Evolutionary conservation across 2,888 invertebrate species (phyloP), one percentile per base, ranked within the genome.

Genomic region (Acrobeloides nanus): DNA sequence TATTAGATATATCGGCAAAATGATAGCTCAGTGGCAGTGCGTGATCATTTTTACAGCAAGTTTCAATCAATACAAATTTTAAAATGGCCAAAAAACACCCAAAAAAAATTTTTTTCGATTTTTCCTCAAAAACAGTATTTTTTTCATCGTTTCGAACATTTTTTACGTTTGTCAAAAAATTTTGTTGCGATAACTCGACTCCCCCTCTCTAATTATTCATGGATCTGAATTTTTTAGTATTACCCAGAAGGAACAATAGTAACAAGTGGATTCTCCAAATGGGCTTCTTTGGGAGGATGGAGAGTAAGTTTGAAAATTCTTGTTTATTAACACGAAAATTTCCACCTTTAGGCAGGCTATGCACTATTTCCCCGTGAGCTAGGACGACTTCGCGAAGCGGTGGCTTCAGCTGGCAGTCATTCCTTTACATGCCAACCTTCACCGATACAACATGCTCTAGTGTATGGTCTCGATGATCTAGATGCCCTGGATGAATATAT

Each of bases 251-350:
- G 75, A 12, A 74, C 74, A 2, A 64, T 75, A 7, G 39, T 75
- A 15, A 70, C 72, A 52, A 64, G 64, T 5, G 75, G 75, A 3
- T 43, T 75, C 42, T 75, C 75, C n/a, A 75, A 75, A 53, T 75
- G 75, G 75, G 73, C 75, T n/a, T 70, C 74, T 51, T 72, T 72
- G 35, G 75, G 75, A 7, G 75, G 75, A 3, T 75, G 75, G 75
- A 51, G 75, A 58, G 74, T 75, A 56, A 59, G 69, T 54, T 29
- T 4, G 4, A 12, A n/a, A 27, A 15, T 8, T 15, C 7, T 25
- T 38, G 10, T 10, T 26, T 38, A 7, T 29, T 38, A 29, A 8
- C 17, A 10, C 27, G 15, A 18, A 17, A 37, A 23, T 21, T 12
- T 17, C 4, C 6, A 4, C 10, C 38, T 43, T 12, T 31, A 48